Percentiles rank a stretch among this genome's conserved stretches.
Evolutionary conservation across 1,140 invertebrate genomes (phyloP).

Genomic region (Aculops lycopersici): DNA sequence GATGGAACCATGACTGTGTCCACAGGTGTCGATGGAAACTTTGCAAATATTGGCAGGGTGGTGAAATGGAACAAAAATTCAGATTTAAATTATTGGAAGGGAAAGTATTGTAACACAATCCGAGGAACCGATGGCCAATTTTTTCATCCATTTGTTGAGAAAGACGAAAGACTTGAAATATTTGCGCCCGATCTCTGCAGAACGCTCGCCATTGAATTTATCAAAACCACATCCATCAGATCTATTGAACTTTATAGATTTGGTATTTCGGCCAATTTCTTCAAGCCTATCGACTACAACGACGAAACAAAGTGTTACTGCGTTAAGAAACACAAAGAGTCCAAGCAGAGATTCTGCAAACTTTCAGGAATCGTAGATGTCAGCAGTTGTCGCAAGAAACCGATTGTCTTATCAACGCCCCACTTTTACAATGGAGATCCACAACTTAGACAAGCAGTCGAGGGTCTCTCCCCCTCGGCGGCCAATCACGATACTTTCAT

Average conservation of each 20-base stretch:
- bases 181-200: conserved; percentile 14
- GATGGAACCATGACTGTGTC: not conserved
- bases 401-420: conserved; percentile 13
- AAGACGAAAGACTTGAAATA: conserved; percentile 11
- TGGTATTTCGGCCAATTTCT: conserved; percentile 8
- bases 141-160: conserved; percentile 13
- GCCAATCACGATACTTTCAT: conserved; percentile 14
- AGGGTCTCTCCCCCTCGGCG: conserved; percentile 9
- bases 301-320: conserved; percentile 11
- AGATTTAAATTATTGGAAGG: conserved; percentile 7
- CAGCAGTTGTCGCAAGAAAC: conserved; percentile 11
- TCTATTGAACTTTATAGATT: conserved; percentile 10
- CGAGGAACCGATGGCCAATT: conserved; percentile 14
- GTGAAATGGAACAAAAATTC: not conserved
- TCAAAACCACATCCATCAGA: conserved; percentile 11
- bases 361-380: conserved; percentile 12
- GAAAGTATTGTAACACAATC: conserved; percentile 11
- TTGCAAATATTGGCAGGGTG: not conserved
- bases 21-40: not conserved
- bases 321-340: conserved; percentile 6
- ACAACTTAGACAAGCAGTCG: conserved; percentile 10
- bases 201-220: conserved; percentile 10
- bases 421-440: conserved; percentile 13
- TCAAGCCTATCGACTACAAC: conserved; percentile 5
- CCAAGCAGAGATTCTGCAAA: conserved; percentile 7